Percentiles rank a stretch among this genome's conserved stretches.
Conservation (phyloP, 2,113 vertebrate species). For the Tachysurus vachellii region DNA sequence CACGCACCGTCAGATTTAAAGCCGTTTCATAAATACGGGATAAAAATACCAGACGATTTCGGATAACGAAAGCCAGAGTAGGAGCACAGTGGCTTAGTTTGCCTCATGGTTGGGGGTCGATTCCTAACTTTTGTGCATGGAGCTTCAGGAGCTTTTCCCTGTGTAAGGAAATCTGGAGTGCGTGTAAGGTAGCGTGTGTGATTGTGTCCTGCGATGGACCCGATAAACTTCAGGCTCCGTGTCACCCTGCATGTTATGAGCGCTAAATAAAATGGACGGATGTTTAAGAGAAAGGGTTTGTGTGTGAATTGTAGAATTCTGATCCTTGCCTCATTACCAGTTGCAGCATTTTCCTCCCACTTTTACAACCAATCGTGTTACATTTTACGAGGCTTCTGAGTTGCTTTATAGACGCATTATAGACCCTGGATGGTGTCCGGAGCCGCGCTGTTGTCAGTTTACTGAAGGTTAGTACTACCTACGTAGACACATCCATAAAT, state of each 20-base stretch:
- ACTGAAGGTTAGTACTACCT: not conserved
- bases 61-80: not conserved
- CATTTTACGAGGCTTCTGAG: not conserved
- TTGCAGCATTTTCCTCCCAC: not conserved
- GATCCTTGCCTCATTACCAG: not conserved
- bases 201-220: no score
- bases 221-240: no score
- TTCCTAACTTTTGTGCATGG: no score
- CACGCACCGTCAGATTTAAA: not conserved
- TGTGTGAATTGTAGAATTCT: not conserved
- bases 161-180: no score
- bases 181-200: no score
- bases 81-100: no score
- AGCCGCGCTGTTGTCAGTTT: not conserved
- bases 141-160: no score
- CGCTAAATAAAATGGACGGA: no score
- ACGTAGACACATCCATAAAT: no score
- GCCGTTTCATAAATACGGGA: not conserved
- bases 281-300: not conserved
- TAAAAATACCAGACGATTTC: not conserved
- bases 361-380: not conserved
- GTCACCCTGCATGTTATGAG: no score
- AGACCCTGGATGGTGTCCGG: not conserved
- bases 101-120: no score
- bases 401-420: not conserved